Base-by-base conservation (phyloP, 1,140 invertebrate genomes). In the Kradibia gibbosae region DNA sequence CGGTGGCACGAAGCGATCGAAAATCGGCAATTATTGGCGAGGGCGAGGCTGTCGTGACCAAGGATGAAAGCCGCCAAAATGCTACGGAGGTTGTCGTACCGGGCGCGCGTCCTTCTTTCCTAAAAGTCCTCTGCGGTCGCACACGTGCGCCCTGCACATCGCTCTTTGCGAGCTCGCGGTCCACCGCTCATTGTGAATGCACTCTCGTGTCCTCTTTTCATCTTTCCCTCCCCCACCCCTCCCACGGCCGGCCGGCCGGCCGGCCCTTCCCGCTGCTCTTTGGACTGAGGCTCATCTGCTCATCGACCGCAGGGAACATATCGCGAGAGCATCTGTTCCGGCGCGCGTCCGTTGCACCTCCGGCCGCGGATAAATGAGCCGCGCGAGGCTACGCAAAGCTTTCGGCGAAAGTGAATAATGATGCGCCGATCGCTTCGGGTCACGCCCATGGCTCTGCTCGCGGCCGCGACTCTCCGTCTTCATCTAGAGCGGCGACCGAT, bases 241-340 rank as follows among this genome's bases (percentile, higher is more conserved):
- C 62, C 39, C n/a, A 1, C 34, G 15, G n/a, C n/a, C 22, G 7
- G 17, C 53, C 4, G 10, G 10, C 53, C 5, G 11, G 31, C 60
- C 20, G 8, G 5, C 62, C n/a, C 34, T 39, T 4, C 10, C 1
- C n/a, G 31, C n/a, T 22, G 2, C 62, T 67, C n/a, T 8, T 17
- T 36, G 15, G 53, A 39, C 20, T 39, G 34, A 48, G 57, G 65
- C 3, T 75, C 79, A 81, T 75, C 72, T 81, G 72, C 60, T 70
- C 72, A 5, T 17, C 57, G 72, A 81, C 79, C 79, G 62, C 79
- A 81, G 60, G 36, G 36, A 81, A 75, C 79, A 81, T 81, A 81
- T 57, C 79, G 78, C 34, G 22, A 20, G 45, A 74, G 78, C 78
- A 80, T 80, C 71, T 80, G 78, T 53, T 80, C 70, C 39, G 31